Conservation (phyloP, 2,888 invertebrate genomes). For the Xylocampa areola region DNA sequence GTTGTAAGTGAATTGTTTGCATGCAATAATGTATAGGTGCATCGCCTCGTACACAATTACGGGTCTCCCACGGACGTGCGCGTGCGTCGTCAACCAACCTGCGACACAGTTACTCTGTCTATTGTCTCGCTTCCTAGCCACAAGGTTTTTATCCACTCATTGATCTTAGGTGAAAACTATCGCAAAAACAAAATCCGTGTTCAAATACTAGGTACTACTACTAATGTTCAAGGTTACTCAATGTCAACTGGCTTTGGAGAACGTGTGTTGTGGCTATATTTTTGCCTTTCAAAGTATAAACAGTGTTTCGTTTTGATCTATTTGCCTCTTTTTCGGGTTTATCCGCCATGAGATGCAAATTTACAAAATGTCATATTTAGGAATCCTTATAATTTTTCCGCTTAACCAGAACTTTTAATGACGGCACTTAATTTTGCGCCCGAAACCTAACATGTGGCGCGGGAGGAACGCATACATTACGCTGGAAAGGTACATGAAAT, state of each 20-base stretch:
- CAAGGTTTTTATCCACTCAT: slow-evolving; percentile 76
- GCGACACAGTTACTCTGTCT: slow-evolving; percentile 66
- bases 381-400: slow-evolving; percentile 14
- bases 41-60: slow-evolving; percentile 45
- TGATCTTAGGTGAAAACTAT: slow-evolving; percentile 76
- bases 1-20: slow-evolving; percentile 30
- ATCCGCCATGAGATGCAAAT: neutral
- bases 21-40: slow-evolving; percentile 34
- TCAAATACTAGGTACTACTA: slow-evolving; percentile 37
- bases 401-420: slow-evolving; percentile 44
- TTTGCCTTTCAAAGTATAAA: too few relatives aligned
- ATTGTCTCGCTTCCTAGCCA: slow-evolving; percentile 65
- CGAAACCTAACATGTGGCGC: slow-evolving; percentile 47
- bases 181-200: slow-evolving; percentile 65
- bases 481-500: slow-evolving; percentile 36
- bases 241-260: slow-evolving; percentile 37
- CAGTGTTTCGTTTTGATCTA: neutral
- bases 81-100: slow-evolving; percentile 56
- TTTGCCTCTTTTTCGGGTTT: slow-evolving; percentile 3
- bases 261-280: neutral
- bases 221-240: slow-evolving; percentile 44
- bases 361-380: slow-evolving; percentile 6
- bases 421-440: slow-evolving; percentile 49
- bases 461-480: slow-evolving; percentile 49
- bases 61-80: slow-evolving; percentile 51